Evolutionary conservation across 2,888 invertebrate genomes (phyloP), one percentile per base, ranked within the genome.

Genomic region (Melipona bicolor): DNA sequence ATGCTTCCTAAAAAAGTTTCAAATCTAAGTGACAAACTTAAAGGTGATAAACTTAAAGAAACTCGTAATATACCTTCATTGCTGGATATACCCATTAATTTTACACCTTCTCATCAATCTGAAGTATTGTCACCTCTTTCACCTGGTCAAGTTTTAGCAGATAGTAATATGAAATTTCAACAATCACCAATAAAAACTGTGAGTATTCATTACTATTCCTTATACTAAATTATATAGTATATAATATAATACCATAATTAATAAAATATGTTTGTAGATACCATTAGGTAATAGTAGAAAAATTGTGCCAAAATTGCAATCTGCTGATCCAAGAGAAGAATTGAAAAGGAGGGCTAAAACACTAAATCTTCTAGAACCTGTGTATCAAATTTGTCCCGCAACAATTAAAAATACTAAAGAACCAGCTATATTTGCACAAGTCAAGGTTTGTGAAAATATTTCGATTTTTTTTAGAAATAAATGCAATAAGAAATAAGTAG

Each of bases 301-400:
- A 32, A 65, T 21, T 61, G 62, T 71, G 54, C 76, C 83, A 68
- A 85, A 62, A 75, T 19, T 59, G 21, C 69, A 56, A 5, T 4
- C 27, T 3, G 3, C 6, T 5, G 90, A 91, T 76, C 87, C 88
- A 21, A 77, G 89, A 32, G 78, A 72, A 4, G 83, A 82, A 11
- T 71, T 91, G 11, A 71, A 52, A 9, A 73, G 9, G 9, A 84
- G 77, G 56, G 54, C 87, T 13, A 69, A 15, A 2, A 13, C 21
- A 11, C 32, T 85, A 21, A 86, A 85, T n/a, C 79, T 91, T 24
- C 73, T 89, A 1, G 17, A 73, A 15, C 91, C 91, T 0, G 11
- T 80, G 0, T 91, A 91, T 52, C 87, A 86, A 36, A 88, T 88
- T 49, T 59, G 83, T 15, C 84, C 88, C 11, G 64, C 59, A 6